Evolutionary conservation across 2,888 invertebrate genomes (phyloP).

Genomic region (Napeogenes inachia): DNA sequence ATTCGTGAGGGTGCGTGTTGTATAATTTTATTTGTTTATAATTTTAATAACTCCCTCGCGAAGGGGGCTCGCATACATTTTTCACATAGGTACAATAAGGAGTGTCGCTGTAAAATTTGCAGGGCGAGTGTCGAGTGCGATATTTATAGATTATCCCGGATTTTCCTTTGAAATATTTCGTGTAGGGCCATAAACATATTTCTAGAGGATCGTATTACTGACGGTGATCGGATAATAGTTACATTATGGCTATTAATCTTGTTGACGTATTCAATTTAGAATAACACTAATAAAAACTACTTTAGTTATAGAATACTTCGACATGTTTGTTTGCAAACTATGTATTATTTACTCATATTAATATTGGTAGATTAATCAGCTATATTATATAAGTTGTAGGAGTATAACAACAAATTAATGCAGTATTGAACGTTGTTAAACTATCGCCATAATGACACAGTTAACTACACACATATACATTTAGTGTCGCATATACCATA

Average conservation of each 20-base stretch:
- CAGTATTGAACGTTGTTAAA: too few relatives aligned
- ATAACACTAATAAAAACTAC: neutral
- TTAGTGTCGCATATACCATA: neutral
- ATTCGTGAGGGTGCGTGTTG: conserved; percentile 52
- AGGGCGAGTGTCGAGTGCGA: conserved; percentile 53
- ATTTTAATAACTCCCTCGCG: conserved; percentile 73
- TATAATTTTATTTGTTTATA: conserved; percentile 76
- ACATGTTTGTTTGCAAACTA: too few relatives aligned
- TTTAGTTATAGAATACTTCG: neutral
- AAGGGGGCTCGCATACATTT: conserved; percentile 67
- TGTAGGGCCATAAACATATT: conserved; percentile 54
- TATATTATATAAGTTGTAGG: too few relatives aligned
- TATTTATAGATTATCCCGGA: conserved; percentile 74
- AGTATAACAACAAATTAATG: too few relatives aligned
- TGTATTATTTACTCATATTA: too few relatives aligned
- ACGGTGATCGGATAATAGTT: conserved; percentile 26
- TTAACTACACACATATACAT: too few relatives aligned
- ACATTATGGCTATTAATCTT: conserved; percentile 18
- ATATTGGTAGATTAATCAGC: too few relatives aligned
- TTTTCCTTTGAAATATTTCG: conserved; percentile 63
- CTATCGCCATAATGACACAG: too few relatives aligned
- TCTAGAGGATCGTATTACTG: conserved; percentile 32
- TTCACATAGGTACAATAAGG: conserved; percentile 64
- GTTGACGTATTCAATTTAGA: neutral
- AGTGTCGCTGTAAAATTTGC: conserved; percentile 73